Evolutionary conservation across 2,797 vertebrate genomes (phyloP).

Genomic region (Lutjanus campechanus): DNA sequence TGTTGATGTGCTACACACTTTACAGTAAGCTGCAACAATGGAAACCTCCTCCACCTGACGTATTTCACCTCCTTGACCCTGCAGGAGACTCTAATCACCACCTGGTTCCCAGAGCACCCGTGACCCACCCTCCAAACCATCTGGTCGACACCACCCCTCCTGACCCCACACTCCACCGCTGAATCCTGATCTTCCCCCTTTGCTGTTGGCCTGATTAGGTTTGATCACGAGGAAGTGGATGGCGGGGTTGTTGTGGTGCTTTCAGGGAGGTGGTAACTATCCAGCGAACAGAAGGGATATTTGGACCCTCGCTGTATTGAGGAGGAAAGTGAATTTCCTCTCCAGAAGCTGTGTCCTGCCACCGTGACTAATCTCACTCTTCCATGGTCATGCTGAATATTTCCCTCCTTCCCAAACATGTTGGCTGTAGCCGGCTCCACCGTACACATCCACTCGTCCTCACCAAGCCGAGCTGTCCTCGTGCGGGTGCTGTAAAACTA

Average conservation of each 20-base stretch:
- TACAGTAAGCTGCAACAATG: conserved; percentile 24
- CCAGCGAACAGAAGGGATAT: conserved; percentile 62
- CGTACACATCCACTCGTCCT: conserved; percentile 28
- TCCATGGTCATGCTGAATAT: conserved; percentile 58
- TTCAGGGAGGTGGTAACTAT: conserved; percentile 64
- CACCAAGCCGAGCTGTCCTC: conserved; percentile 50
- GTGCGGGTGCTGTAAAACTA: conserved; percentile 77
- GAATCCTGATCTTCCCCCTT: conserved; percentile 38
- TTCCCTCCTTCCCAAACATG: conserved; percentile 56
- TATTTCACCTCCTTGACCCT: conserved; percentile 52
- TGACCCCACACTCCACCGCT: conserved; percentile 52
- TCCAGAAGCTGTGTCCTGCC: conserved; percentile 42
- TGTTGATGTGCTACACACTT: conserved; percentile 5
- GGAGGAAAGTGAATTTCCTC: conserved; percentile 53
- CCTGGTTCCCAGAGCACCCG: conserved; percentile 50
- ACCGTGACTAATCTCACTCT: conserved; percentile 69
- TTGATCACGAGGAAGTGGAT: conserved; percentile 54
- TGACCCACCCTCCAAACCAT: conserved; percentile 65
- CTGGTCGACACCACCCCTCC: conserved; percentile 59
- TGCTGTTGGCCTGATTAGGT: conserved; percentile 65
- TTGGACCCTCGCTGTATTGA: conserved; percentile 46
- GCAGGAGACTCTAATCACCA: conserved; percentile 54
- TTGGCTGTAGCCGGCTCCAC: conserved; percentile 32
- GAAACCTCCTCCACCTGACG: conserved; percentile 47
- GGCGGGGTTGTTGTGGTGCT: conserved; percentile 38